Base-by-base conservation (phyloP, 2,888 invertebrate genomes). In the Zeuzera pyrina region DNA sequence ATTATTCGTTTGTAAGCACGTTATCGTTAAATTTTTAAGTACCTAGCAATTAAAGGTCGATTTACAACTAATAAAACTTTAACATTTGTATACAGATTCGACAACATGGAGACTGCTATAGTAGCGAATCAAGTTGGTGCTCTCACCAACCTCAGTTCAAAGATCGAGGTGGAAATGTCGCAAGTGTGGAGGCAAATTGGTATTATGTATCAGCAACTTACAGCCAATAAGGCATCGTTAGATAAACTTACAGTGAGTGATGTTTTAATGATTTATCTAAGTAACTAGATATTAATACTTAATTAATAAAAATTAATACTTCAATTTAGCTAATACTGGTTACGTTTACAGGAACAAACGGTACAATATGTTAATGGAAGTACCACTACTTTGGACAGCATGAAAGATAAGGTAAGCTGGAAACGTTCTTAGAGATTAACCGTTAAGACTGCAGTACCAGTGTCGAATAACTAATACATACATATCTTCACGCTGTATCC, bases 181-280 rank as follows among this genome's bases (percentile, higher is more conserved):
- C 91, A 93, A 62, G 94, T 95, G 10, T 95, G 95, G 95, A 84
- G 94, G 12, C 95, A 94, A 67, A 94, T 95, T 47, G 93, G 94
- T 41, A 90, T 92, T 34, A 93, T 95, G 92, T 90, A 92, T 64
- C 89, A 90, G 51, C 93, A 94, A 61, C 88, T 95, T 55, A 89
- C 88, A 15, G 88, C 89, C 37, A 93, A 89, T 56, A 90, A 91
- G 28, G 87, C 87, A 23, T 86, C 91, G 2, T 70, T 95, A n/a
- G 90, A 90, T 39, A 88, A 89, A 44, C 86, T 95, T 22, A 79
- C 81, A 27, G 84, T 83, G 40, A 64, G 57, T 43, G 14, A 3
- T 3, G 8, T 21, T 21, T n/a, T 21, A 2, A 4, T n/a, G 4
- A 10, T 22, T 4, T 11, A 10, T 22, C 11, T 2, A 22, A 5